Percentiles rank a stretch among this genome's conserved stretches.
Conservation (phyloP, 2,888 invertebrate species). For the Congeria kusceri region DNA sequence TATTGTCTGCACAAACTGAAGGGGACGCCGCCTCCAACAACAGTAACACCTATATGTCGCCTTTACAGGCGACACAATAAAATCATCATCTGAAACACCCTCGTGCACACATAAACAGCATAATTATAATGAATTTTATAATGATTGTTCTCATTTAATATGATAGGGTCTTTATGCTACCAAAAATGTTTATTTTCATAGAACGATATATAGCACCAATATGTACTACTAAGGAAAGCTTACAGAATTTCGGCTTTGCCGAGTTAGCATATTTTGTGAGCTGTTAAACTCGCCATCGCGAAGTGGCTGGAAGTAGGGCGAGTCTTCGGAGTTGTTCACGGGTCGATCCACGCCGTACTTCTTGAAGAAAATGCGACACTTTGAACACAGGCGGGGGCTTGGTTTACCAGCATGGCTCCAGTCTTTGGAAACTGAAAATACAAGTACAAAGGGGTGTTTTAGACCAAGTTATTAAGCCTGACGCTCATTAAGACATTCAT, state of each 20-base stretch:
- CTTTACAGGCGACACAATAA: no score
- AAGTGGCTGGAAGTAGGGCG: constrained; percentile 85
- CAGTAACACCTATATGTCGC: no score
- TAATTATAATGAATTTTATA: no score
- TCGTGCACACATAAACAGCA: no score
- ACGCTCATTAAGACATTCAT: background rate
- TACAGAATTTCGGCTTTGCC: constrained; percentile 80
- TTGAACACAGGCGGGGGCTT: constrained; percentile 89
- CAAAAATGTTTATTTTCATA: no score
- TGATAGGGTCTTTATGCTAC: no score
- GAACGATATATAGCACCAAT: no score
- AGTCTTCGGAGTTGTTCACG: constrained; percentile 83
- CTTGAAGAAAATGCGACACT: constrained; percentile 91
- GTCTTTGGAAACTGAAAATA: constrained; percentile 88
- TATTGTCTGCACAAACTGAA: no score
- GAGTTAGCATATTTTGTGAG: constrained; percentile 84
- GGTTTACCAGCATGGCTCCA: constrained; percentile 91
- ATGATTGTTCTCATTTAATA: no score
- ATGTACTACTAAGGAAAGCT: no score
- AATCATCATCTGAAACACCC: no score
- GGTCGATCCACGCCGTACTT: constrained; percentile 90
- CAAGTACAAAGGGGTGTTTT: background rate
- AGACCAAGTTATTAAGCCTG: background rate
- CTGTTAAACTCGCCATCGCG: constrained; percentile 81
- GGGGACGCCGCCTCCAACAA: no score